Conservation (phyloP, 2,797 vertebrate species). For the Alectoris magna region DNA sequence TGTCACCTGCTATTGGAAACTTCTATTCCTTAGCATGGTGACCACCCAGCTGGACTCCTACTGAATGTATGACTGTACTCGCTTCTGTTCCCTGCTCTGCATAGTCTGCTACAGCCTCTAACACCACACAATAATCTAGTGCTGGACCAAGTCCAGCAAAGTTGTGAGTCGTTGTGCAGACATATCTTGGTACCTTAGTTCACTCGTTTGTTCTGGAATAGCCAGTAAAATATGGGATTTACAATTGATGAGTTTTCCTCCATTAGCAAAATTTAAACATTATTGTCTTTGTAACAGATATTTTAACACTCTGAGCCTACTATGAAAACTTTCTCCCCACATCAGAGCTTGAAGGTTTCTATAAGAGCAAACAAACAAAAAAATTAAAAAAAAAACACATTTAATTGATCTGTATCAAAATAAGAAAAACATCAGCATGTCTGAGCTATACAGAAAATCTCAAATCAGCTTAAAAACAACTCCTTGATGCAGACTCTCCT, state of each 20-base stretch:
- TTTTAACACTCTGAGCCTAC: neutral
- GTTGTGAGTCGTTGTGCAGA: neutral
- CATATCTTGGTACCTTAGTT: neutral
- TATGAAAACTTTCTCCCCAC: neutral
- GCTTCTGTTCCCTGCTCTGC: neutral
- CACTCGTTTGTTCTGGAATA: neutral
- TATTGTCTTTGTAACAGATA: neutral
- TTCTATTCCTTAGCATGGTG: neutral
- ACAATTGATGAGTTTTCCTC: neutral
- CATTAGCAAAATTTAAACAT: neutral
- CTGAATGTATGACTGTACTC: neutral
- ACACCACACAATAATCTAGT: neutral
- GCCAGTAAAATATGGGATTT: neutral
- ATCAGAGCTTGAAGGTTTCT: neutral
- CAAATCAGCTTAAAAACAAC: neutral
- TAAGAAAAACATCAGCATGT: neutral
- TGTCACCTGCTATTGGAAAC: neutral
- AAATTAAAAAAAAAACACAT: neutral
- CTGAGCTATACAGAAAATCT: neutral
- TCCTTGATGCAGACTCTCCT: neutral
- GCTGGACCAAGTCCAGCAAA: neutral
- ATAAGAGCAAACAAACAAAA: neutral
- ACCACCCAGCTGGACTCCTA: neutral
- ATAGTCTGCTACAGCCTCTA: neutral
- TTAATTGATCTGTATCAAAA: neutral